Evolutionary conservation across 1,140 invertebrate species (phyloP).

Genomic region (Aricia agestis): DNA sequence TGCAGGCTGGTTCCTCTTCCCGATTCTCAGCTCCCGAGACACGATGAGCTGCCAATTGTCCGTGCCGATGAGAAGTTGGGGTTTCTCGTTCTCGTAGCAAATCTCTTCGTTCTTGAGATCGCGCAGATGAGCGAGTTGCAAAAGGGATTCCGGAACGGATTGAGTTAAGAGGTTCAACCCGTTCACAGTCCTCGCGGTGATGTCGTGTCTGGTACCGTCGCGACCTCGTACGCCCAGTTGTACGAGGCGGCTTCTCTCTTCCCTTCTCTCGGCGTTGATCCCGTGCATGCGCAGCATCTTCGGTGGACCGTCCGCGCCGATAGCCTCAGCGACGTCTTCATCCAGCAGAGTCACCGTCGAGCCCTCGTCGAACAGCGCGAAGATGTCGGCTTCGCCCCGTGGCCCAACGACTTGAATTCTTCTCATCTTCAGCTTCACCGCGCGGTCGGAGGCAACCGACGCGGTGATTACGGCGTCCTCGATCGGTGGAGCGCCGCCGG

Average conservation of each 20-base stretch:
- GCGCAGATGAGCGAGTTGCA: neutral
- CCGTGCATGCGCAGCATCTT: neutral
- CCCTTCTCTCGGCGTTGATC: neutral
- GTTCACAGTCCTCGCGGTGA: neutral
- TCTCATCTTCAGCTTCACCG: too few species aligned
- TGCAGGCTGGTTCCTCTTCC: neutral
- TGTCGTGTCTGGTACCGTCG: neutral
- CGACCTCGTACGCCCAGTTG: neutral
- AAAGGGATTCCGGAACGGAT: neutral
- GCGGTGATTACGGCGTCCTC: too few species aligned
- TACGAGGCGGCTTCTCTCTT: neutral
- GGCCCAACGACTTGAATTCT: too few species aligned
- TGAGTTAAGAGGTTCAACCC: neutral
- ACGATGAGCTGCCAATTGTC: conserved; percentile 7
- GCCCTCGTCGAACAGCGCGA: too few species aligned
- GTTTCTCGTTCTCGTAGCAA: neutral
- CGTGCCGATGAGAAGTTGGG: neutral
- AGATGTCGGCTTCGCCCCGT: too few species aligned
- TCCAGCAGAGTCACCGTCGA: too few species aligned
- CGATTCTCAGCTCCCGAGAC: neutral
- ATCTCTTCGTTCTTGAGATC: neutral
- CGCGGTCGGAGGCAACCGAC: too few species aligned
- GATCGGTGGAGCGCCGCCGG: too few species aligned
- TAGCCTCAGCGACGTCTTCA: too few species aligned
- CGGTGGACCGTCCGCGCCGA: neutral